phyloP scores from a whole-genome alignment of 2,797 vertebrate genomes.

The Smutsia gigantea region DNA sequence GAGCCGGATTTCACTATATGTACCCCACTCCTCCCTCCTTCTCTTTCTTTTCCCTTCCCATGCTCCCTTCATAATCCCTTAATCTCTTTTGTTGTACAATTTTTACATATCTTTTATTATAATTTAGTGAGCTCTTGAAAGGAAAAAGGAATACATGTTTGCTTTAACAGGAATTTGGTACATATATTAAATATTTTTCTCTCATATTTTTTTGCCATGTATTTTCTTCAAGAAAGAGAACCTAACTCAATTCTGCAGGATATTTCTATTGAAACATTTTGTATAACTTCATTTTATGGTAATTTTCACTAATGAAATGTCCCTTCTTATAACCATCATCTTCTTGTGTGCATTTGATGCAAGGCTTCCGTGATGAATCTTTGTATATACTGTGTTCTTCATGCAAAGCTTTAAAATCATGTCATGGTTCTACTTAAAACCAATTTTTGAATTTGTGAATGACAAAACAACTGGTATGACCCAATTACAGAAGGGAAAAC shows the following conservation, averaged over 20 bases:
- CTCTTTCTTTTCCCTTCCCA: background rate
- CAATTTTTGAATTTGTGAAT: background rate
- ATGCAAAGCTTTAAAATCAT: background rate
- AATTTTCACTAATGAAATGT: background rate
- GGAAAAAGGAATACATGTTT: background rate
- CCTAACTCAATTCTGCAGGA: background rate
- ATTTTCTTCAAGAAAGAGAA: background rate
- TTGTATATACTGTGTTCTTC: background rate
- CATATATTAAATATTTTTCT: background rate
- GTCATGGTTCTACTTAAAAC: background rate
- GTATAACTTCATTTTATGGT: background rate
- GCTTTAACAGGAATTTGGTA: background rate
- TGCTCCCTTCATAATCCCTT: background rate
- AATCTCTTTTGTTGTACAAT: background rate
- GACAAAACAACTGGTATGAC: background rate
- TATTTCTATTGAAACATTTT: background rate
- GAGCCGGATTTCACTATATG: too few species aligned
- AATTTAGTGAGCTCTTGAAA: background rate
- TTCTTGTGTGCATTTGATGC: too few species aligned
- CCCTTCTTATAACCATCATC: background rate
- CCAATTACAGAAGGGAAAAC: background rate
- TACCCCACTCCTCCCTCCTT: accelerated
- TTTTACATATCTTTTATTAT: background rate
- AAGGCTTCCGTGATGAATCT: background rate
- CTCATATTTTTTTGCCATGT: background rate